A percentile compares a stretch with the other conserved stretches of the same genome.
Evolutionary conservation across 2,888 invertebrate species (phyloP).

Genomic region (Dione juno): DNA sequence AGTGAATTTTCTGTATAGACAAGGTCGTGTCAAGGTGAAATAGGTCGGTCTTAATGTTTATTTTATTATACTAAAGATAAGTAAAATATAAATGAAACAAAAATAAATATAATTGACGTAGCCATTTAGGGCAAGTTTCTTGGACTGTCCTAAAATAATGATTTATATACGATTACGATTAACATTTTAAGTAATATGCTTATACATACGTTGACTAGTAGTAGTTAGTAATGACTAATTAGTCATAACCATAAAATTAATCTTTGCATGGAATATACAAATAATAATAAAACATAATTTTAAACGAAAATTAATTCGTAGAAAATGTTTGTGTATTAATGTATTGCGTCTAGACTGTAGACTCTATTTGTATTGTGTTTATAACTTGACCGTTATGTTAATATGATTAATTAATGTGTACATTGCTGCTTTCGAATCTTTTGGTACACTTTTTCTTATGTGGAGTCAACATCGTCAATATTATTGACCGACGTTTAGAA

Average conservation of each 20-base stretch:
- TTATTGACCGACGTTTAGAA: background rate
- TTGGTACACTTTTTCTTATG: background rate
- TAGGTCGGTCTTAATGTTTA: background rate
- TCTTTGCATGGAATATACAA: conserved; percentile 16
- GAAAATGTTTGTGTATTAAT: background rate
- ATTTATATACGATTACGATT: background rate
- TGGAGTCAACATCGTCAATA: too few species aligned
- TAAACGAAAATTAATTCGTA: background rate
- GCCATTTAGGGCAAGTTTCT: background rate
- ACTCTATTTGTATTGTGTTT: background rate
- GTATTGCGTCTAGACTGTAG: conserved; percentile 5
- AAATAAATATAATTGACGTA: background rate
- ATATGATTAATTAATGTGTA: background rate
- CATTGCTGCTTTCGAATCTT: background rate
- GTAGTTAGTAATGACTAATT: too few species aligned
- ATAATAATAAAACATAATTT: conserved; percentile 2
- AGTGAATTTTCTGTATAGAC: conserved; percentile 12
- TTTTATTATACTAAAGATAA: background rate
- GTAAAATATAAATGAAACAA: background rate
- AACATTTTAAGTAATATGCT: background rate
- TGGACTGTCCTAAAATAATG: background rate
- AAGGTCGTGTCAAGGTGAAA: conserved; percentile 11
- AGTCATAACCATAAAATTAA: conserved; percentile 6
- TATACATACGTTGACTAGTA: too few species aligned
- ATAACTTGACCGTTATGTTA: background rate